Evolutionary conservation across 2,797 vertebrate species (phyloP).

Genomic region (Ceryle rudis): DNA sequence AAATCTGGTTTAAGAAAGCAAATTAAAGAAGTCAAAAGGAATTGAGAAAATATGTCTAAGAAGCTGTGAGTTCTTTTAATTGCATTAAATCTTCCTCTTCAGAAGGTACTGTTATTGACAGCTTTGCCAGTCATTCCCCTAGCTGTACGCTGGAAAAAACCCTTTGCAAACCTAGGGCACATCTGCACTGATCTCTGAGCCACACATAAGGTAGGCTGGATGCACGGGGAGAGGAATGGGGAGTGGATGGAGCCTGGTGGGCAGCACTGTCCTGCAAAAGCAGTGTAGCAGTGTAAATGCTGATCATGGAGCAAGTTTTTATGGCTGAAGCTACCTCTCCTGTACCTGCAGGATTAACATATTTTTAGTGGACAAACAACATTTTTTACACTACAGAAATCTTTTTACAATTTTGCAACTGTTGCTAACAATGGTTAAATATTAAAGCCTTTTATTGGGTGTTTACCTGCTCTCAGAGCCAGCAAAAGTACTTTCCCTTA

Average conservation of each 20-base stretch:
- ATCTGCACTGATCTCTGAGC: background rate
- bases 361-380: background rate
- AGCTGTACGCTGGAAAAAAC: background rate
- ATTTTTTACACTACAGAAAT: background rate
- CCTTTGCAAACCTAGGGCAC: background rate
- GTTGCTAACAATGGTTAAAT: background rate
- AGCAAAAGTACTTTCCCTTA: background rate
- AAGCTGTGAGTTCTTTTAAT: background rate
- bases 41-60: background rate
- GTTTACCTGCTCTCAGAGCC: background rate
- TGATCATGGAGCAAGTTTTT: background rate
- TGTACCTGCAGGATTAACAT: background rate
- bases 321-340: background rate
- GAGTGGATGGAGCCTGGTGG: background rate
- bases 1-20: conserved; percentile 1
- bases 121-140: background rate
- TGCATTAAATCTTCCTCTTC: background rate
- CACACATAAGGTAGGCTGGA: background rate
- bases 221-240: background rate
- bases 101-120: background rate
- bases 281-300: background rate
- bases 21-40: background rate
- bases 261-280: background rate
- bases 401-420: background rate
- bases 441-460: background rate